Conservation (phyloP, 1,140 invertebrate species). For the Zaprionus tsacasi region DNA sequence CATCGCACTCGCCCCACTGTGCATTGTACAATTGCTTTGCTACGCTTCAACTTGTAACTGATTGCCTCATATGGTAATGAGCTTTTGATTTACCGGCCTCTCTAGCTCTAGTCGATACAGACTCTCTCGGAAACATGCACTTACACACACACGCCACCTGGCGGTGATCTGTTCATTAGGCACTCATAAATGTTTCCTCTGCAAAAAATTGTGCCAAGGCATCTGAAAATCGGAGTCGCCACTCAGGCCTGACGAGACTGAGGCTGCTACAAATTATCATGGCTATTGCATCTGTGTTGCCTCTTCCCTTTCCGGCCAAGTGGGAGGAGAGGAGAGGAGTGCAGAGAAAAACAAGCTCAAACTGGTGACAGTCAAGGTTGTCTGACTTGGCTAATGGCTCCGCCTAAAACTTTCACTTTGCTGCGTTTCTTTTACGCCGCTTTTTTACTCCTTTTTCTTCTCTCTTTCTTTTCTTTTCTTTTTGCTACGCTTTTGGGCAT, state of each 20-base stretch:
- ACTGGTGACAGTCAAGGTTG: slow-evolving; percentile 73
- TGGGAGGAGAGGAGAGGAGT: too few species aligned
- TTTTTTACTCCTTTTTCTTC: slow-evolving; percentile 12
- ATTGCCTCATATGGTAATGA: slow-evolving; percentile 76
- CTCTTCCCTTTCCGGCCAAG: slow-evolving; percentile 40
- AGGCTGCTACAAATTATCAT: slow-evolving; percentile 23
- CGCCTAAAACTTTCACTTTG: slow-evolving; percentile 73
- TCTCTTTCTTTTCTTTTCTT: slow-evolving; percentile 25
- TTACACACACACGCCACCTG: not conserved
- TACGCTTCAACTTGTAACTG: slow-evolving; percentile 32
- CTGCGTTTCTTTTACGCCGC: slow-evolving; percentile 43
- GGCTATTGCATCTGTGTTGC: slow-evolving; percentile 33
- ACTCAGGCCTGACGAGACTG: slow-evolving; percentile 42
- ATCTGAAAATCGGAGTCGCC: slow-evolving; percentile 6
- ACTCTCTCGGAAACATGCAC: not conserved
- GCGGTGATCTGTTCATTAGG: slow-evolving; percentile 33
- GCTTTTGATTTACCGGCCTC: slow-evolving; percentile 57
- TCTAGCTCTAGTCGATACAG: not conserved
- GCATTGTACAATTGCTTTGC: slow-evolving; percentile 3
- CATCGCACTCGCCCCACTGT: slow-evolving; percentile 16
- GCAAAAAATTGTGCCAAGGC: slow-evolving; percentile 49
- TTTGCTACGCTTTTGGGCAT: slow-evolving; percentile 69
- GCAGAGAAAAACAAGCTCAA: slow-evolving; percentile 13
- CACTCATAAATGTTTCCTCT: slow-evolving; percentile 51
- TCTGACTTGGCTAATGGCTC: slow-evolving; percentile 55